Conservation (phyloP, 2,797 vertebrate genomes). For the Cossypha dichroa region DNA sequence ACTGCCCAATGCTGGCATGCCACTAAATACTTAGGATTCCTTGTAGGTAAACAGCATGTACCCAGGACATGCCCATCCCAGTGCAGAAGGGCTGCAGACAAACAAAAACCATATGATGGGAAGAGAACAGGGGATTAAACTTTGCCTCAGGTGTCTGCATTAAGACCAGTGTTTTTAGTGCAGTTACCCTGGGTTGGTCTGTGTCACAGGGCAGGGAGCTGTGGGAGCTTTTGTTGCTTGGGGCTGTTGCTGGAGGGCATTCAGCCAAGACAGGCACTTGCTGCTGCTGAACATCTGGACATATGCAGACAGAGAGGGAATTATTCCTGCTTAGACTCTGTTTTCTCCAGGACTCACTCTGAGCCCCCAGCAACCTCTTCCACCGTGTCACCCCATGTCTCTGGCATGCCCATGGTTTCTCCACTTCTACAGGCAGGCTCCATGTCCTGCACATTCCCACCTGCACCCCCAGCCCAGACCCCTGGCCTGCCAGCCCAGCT, state of each 20-base stretch:
- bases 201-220: background rate
- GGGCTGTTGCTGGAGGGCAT: background rate
- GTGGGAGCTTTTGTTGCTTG: background rate
- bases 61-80: background rate
- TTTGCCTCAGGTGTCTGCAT: background rate
- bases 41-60: background rate
- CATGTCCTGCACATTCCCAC: background rate
- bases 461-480: background rate
- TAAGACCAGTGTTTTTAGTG: background rate
- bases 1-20: background rate
- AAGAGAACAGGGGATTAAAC: background rate
- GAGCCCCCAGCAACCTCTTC: background rate
- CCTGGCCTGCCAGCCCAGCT: accelerated
- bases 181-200: background rate
- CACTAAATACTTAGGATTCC: background rate
- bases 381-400: accelerated
- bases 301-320: background rate
- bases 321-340: background rate
- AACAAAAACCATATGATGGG: background rate
- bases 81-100: background rate
- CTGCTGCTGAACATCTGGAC: background rate
- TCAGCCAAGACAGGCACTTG: background rate
- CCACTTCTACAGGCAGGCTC: background rate
- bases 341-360: background rate
- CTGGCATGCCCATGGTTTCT: background rate